A percentile compares a stretch with the other conserved stretches of the same genome.
These are phyloP conservation scores for Sarcophaga rosellei DNA, from an alignment of 2,888 invertebrate species.

Conservation along the genomic window DNA sequence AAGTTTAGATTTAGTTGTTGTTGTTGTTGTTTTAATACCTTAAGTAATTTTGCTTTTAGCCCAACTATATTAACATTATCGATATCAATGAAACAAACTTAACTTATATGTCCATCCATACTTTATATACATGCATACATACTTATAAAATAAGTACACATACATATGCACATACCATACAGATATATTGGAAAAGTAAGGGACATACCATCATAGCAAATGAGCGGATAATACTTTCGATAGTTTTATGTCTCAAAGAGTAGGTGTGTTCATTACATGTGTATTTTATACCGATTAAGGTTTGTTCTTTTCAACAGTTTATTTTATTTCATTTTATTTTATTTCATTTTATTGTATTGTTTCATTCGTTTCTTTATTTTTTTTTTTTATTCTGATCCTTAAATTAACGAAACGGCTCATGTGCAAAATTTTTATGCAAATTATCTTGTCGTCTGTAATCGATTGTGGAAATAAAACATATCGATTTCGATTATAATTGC, in stretches of 20 bases:
- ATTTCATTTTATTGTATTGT: neutral
- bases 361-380: neutral
- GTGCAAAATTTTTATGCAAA: constrained; percentile 22
- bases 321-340: constrained; percentile 47
- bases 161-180: neutral
- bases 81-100: constrained; percentile 50
- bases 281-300: constrained; percentile 63
- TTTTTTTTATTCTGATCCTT: neutral
- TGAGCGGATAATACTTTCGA: constrained; percentile 39
- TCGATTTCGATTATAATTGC: no score
- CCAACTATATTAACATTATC: constrained; percentile 56
- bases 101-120: neutral
- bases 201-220: neutral
- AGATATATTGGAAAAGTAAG: neutral
- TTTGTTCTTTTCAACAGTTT: constrained; percentile 61
- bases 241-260: constrained; percentile 55
- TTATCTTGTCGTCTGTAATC: neutral
- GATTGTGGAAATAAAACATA: no score
- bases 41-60: constrained; percentile 65
- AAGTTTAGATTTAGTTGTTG: constrained; percentile 55
- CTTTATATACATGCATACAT: neutral
- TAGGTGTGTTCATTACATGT: constrained; percentile 62
- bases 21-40: constrained; percentile 45
- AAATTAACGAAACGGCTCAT: constrained; percentile 31
- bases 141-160: no score